These are phyloP conservation scores for Rhinolophus sinicus DNA, from an alignment of 2,113 vertebrate species.

Conservation along the genomic window DNA sequence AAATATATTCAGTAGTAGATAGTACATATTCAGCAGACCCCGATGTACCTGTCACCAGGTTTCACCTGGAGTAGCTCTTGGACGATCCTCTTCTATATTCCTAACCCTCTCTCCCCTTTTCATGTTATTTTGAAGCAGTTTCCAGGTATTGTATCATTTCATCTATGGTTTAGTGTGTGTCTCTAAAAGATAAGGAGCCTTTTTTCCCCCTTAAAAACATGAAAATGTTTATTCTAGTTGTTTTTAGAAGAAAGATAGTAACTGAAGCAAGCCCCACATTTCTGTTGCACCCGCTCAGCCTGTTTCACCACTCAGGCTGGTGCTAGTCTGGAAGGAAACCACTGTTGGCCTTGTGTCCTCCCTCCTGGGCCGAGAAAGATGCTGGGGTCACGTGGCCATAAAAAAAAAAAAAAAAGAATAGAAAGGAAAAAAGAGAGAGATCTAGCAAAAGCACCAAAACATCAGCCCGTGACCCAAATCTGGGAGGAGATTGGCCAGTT, in stretches of 20 bases:
- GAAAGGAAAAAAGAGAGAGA: background rate
- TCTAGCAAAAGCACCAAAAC: background rate
- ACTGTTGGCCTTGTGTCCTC: background rate
- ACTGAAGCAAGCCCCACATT: background rate
- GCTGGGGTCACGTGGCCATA: background rate
- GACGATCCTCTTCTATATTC: background rate
- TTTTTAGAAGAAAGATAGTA: conserved; percentile 21
- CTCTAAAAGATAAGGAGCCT: conserved; percentile 18
- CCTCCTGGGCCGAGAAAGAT: background rate
- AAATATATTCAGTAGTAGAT: background rate
- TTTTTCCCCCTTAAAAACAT: background rate
- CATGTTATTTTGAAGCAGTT: conserved; percentile 33
- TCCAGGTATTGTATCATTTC: background rate
- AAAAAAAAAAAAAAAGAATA: background rate
- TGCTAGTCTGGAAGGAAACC: background rate
- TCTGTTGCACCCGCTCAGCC: background rate
- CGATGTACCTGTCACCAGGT: background rate
- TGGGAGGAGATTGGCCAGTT: background rate
- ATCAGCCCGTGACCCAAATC: background rate
- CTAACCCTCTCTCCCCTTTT: background rate
- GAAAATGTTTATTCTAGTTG: background rate
- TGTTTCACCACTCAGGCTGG: background rate
- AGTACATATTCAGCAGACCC: background rate
- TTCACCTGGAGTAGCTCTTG: background rate
- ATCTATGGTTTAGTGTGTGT: background rate